A percentile compares a stretch with the other conserved stretches of the same genome.
These are phyloP conservation scores for Penaeus indicus DNA, from an alignment of 1,140 invertebrate genomes.

Conservation along the genomic window DNA sequence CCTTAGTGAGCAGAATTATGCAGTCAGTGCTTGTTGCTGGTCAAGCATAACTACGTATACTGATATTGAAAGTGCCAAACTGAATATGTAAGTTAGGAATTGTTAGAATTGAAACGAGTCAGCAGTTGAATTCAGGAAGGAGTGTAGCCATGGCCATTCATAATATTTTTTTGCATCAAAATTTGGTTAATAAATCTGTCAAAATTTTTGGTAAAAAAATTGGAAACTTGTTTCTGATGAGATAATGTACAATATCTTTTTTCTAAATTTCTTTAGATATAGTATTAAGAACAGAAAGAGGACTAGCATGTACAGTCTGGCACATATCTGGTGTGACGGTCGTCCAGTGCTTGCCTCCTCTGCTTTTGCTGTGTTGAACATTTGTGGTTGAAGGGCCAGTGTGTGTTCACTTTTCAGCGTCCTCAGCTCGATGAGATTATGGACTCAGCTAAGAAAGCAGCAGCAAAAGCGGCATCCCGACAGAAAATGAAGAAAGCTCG, in stretches of 20 bases:
- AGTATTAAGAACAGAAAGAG: no score
- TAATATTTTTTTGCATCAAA: no score
- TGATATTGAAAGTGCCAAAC: slow-evolving; percentile 38
- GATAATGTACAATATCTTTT: no score
- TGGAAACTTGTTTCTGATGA: no score
- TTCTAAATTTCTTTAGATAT: no score
- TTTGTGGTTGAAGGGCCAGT: slow-evolving; percentile 60
- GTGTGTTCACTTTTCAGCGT: slow-evolving; percentile 61
- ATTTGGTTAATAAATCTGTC: no score
- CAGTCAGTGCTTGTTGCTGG: no score
- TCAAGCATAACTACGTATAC: not conserved
- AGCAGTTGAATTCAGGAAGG: no score
- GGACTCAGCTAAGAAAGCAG: slow-evolving; percentile 69
- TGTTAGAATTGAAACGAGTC: no score
- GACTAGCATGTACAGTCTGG: slow-evolving; percentile 61
- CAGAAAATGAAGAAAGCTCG: slow-evolving; percentile 84
- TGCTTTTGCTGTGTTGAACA: slow-evolving; percentile 59
- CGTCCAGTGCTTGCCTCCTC: slow-evolving; percentile 55
- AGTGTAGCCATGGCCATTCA: no score
- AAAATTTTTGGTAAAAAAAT: no score
- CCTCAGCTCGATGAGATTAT: slow-evolving; percentile 67
- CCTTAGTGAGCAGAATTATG: no score
- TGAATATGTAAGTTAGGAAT: slow-evolving; percentile 52
- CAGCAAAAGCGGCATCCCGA: slow-evolving; percentile 74
- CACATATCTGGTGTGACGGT: slow-evolving; percentile 41